Evolutionary conservation across 2,113 vertebrate species (phyloP), one percentile per base, ranked within the genome.

Genomic region (Pristiophorus japonicus): DNA sequence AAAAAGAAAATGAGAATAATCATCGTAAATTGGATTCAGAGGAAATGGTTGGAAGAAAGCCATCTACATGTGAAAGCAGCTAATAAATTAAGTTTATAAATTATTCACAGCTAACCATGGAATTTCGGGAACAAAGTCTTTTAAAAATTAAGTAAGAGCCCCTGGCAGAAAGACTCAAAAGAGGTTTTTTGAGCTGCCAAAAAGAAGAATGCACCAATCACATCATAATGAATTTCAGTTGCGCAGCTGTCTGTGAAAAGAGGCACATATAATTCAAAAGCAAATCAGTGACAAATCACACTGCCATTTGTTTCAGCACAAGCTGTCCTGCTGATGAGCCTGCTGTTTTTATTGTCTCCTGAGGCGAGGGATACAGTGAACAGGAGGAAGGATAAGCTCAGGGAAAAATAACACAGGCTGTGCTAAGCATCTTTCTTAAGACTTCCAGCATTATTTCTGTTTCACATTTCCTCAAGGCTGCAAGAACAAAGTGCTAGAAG

Each of bases 1-100:
- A 97, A 97, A 97, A 97, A 97, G 97, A 96, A 97, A 97, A 97
- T 96, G 96, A 97, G 96, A 96, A 96, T 98, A 98, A 98, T n/a
- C n/a, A n/a, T n/a, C n/a, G n/a, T n/a, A n/a, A n/a, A n/a, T n/a
- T n/a, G n/a, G n/a, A n/a, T n/a, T n/a, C n/a, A n/a, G n/a, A n/a
- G n/a, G n/a, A n/a, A n/a, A n/a, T n/a, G n/a, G n/a, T n/a, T n/a
- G n/a, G n/a, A n/a, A n/a, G n/a, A n/a, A n/a, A n/a, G n/a, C n/a
- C n/a, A n/a, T n/a, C n/a, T n/a, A n/a, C n/a, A n/a, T n/a, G n/a
- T n/a, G n/a, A n/a, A n/a, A n/a, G n/a, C n/a, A n/a, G n/a, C n/a
- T n/a, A n/a, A n/a, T n/a, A n/a, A n/a, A n/a, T n/a, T n/a, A n/a
- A n/a, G n/a, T n/a, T n/a, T n/a, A n/a, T n/a, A n/a, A n/a, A n/a